phyloP scores from a whole-genome alignment of 2,797 vertebrate species.

The Iguana delicatissima region DNA sequence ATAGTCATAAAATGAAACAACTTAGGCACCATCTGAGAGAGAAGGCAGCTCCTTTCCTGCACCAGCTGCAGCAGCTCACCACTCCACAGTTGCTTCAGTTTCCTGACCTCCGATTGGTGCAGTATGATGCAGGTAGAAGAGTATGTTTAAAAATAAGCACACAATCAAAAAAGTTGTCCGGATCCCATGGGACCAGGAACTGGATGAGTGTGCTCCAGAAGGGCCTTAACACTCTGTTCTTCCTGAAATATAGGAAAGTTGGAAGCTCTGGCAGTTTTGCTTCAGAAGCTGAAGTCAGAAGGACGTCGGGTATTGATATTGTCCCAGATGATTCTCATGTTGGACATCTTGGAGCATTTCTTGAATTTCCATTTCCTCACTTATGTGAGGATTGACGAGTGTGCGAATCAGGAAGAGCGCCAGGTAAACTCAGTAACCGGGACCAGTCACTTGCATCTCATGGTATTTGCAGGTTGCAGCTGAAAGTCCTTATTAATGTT shows the following conservation, averaged over 20 bases:
- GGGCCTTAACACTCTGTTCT: background rate
- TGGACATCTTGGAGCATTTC: constrained; percentile 93
- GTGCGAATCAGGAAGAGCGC: constrained; percentile 88
- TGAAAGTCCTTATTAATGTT: background rate
- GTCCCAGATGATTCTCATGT: constrained; percentile 94
- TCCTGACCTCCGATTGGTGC: constrained; percentile 91
- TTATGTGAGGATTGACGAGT: constrained; percentile 94
- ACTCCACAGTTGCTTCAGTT: constrained; percentile 82
- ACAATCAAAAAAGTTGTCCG: background rate
- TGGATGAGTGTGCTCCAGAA: background rate
- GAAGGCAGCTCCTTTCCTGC: constrained; percentile 76
- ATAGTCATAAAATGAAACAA: constrained; percentile 84
- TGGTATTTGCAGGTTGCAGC: background rate
- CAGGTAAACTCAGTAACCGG: constrained; percentile 81
- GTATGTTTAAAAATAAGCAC: background rate
- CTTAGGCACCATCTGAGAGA: constrained; percentile 81
- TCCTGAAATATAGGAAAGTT: constrained; percentile 87
- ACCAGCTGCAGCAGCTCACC: constrained; percentile 81
- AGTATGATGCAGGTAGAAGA: constrained; percentile 93
- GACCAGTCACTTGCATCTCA: too few species aligned
- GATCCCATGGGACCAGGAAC: background rate
- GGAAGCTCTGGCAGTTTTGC: constrained; percentile 92
- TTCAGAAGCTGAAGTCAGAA: constrained; percentile 92
- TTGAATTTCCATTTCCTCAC: constrained; percentile 91
- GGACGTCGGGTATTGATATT: constrained; percentile 94